Percentiles rank a stretch among this genome's conserved stretches.
phyloP scores from a whole-genome alignment of 2,888 invertebrate genomes.

The Teleiodes luculella region DNA sequence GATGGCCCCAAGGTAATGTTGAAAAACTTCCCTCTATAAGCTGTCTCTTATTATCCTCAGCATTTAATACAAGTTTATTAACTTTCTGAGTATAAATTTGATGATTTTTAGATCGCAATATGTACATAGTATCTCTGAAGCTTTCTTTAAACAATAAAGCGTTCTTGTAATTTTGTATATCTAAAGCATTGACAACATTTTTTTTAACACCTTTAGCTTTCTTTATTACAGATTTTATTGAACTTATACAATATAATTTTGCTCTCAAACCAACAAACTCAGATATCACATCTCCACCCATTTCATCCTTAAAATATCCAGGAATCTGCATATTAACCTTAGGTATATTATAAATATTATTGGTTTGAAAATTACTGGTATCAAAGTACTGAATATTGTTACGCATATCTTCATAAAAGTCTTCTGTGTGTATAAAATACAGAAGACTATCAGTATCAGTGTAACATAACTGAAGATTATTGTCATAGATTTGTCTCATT shows the following conservation, averaged over 20 bases:
- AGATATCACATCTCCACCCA: neutral
- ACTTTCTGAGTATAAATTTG: neutral
- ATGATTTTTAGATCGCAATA: slow-evolving; percentile 6
- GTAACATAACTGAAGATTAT: neutral
- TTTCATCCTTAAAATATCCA: slow-evolving; percentile 16
- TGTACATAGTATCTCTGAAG: neutral
- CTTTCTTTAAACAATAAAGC: neutral
- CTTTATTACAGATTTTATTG: neutral
- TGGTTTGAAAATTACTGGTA: neutral
- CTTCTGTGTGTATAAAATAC: neutral
- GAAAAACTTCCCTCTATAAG: neutral
- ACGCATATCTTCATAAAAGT: neutral
- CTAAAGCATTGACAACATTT: neutral
- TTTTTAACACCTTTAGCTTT: slow-evolving; percentile 14
- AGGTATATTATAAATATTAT: neutral
- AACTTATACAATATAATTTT: slow-evolving; percentile 14
- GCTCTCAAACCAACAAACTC: slow-evolving; percentile 17
- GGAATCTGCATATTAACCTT: neutral
- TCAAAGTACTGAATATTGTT: neutral
- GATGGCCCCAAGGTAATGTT: slow-evolving; percentile 13
- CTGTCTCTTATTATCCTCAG: slow-evolving; percentile 10
- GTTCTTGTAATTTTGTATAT: slow-evolving; percentile 7
- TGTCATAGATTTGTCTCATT: neutral
- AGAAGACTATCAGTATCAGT: neutral
- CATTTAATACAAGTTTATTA: slow-evolving; percentile 10